These are phyloP conservation scores for Axea sp. DNA, from an alignment of 2,888 invertebrate genomes.

Conservation along the genomic window DNA sequence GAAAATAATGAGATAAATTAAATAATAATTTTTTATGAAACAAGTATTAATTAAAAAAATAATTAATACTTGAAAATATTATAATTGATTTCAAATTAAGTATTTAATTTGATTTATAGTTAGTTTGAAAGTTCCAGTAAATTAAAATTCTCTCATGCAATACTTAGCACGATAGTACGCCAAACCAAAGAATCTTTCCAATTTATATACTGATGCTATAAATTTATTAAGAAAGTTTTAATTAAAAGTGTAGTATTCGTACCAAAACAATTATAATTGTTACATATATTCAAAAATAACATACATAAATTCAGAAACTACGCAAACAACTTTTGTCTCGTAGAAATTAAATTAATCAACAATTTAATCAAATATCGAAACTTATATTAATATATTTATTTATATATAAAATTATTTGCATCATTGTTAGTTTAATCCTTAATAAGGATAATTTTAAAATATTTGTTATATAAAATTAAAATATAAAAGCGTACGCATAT, in stretches of 20 bases:
- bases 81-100: slow-evolving; percentile 16
- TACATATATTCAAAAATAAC: slow-evolving; percentile 16
- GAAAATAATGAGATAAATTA: no score
- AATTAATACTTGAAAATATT: no score
- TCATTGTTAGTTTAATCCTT: no score
- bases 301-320: slow-evolving; percentile 13
- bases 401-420: no score
- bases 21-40: no score
- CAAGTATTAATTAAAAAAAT: no score
- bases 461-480: no score
- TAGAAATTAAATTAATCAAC: slow-evolving; percentile 7
- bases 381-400: no score
- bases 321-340: not conserved
- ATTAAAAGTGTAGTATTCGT: slow-evolving; percentile 21
- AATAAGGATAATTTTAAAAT: no score
- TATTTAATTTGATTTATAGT: slow-evolving; percentile 14
- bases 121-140: slow-evolving; percentile 17
- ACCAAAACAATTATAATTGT: slow-evolving; percentile 34
- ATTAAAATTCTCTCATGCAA: slow-evolving; percentile 20
- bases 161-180: slow-evolving; percentile 2
- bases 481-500: no score
- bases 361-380: not conserved
- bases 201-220: slow-evolving; percentile 30
- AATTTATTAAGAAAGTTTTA: slow-evolving; percentile 44
- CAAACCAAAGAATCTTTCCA: slow-evolving; percentile 20